phyloP scores from a whole-genome alignment of 2,797 vertebrate genomes.

The Microctenopoma steveboyesi region DNA sequence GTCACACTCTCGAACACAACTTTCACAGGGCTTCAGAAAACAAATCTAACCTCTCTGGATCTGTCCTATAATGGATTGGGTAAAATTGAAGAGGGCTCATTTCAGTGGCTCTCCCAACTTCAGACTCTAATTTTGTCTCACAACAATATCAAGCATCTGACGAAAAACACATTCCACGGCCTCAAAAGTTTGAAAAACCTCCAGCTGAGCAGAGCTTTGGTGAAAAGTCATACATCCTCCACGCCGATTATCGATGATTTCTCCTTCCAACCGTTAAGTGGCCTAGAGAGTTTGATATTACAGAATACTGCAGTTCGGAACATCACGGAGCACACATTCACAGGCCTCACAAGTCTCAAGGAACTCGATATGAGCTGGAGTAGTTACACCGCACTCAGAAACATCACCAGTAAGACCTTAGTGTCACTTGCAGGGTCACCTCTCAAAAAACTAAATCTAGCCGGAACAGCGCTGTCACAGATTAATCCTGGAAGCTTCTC shows the following conservation, averaged over 20 bases:
- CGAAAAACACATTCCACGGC: slow-evolving; percentile 83
- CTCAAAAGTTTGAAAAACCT: slow-evolving; percentile 84
- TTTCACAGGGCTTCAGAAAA: slow-evolving; percentile 84
- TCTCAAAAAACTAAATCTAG: slow-evolving; percentile 87
- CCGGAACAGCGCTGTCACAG: slow-evolving; percentile 78
- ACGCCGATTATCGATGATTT: slow-evolving; percentile 85
- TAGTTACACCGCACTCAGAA: slow-evolving; percentile 73
- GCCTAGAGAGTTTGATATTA: slow-evolving; percentile 86
- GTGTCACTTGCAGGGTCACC: slow-evolving; percentile 87
- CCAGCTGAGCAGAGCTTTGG: slow-evolving; percentile 82
- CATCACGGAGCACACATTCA: slow-evolving; percentile 84
- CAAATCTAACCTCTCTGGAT: slow-evolving; percentile 87
- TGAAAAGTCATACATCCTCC: slow-evolving; percentile 60
- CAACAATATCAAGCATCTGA: slow-evolving; percentile 84
- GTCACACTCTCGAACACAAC: slow-evolving; percentile 71
- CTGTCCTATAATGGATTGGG: slow-evolving; percentile 85
- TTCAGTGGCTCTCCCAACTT: slow-evolving; percentile 86
- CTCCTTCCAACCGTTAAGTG: slow-evolving; percentile 84
- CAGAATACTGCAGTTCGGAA: slow-evolving; percentile 77
- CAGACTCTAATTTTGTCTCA: slow-evolving; percentile 82
- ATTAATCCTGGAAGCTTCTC: slow-evolving; percentile 86
- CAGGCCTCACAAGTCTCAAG: slow-evolving; percentile 85
- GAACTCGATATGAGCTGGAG: slow-evolving; percentile 86
- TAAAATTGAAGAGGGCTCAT: slow-evolving; percentile 81
- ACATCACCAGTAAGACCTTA: slow-evolving; percentile 86